Evolutionary conservation across 2,888 invertebrate genomes (phyloP), one percentile per base, ranked within the genome.

Genomic region (Epinotia demarniana): DNA sequence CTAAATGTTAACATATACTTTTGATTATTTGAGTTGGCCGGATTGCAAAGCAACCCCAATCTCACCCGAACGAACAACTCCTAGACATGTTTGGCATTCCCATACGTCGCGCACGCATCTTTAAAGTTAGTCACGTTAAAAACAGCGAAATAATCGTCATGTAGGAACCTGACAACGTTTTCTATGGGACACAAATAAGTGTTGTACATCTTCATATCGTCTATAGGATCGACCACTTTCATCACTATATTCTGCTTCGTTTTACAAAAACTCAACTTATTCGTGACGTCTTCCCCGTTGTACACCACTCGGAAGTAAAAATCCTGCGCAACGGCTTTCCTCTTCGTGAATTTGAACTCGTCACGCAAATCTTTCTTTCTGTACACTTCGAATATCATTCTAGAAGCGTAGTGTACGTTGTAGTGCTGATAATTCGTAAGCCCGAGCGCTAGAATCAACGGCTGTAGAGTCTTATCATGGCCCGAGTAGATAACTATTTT

Each of bases 71-170:
- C n/a, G 0, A 16, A 62, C 18, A 9, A 18, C 4, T 33, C 39
- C 43, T 60, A 85, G 74, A 84, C 80, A 74, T 84, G 88, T 79
- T 90, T 90, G 16, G 80, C 82, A 55, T 80, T 86, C 0, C 89
- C 89, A 72, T 92, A 93, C 33, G 91, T 87, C 0, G 94, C 91
- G 79, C 98, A 98, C 0, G 97, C 98, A 84, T 98, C 98, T 88
- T 98, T 98, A 85, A 96, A 98, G 89, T 98, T 98, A 16, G 97
- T 97, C n/a, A 96, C 96, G 87, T 98, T 98, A 82, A 98, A 96
- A 71, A 95, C 94, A 16, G 95, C 92, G 84, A 98, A 98, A 87
- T 98, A 98, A 89, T 98, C 97, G 81, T 97, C 97, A 81, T 98
- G 97, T 78, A 98, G 95, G 89, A 98, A 98, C 78, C 98, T 94